Evolutionary conservation across 2,797 vertebrate species (phyloP), one percentile per base, ranked within the genome.

Genomic region (Muraenolepis orangiensis): DNA sequence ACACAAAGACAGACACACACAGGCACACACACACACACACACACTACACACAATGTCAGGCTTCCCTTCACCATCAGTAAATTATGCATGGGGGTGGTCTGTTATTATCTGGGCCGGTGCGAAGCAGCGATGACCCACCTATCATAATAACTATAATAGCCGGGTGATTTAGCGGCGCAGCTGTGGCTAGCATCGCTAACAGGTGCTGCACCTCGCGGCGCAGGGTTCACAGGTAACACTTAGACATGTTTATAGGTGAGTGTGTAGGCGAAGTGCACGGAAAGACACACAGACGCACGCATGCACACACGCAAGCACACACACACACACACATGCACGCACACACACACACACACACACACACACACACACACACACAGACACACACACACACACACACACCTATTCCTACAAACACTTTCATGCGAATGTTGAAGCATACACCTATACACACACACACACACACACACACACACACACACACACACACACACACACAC

Each of bases 81-180:
- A 87, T 90, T 88, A 90, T 87, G 84, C 86, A 87, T 82, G 72
- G 71, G 80, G 77, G 82, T 85, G 80, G 87, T 88, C 79, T 85
- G 80, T 88, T 80, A 89, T 89, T 84, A 86, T 89, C 89, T 86
- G 75, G 85, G 80, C 57, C 28, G 6, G 72, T 85, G 84, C 85
- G 86, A 85, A 89, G 84, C 71, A 68, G 72, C 32, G 76, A 87
- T 86, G 85, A 81, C 74, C 79, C 73, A 84, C 82, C 84, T 82
- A 82, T 88, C 86, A 86, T 86, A 87, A 88, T 89, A 81, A 79
- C 76, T 85, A 78, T 88, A 88, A 90, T 88, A 80, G 85, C 80
- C 72, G 30, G 64, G 83, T 86, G 81, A 87, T 88, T 91, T 81
- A 84, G 77, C 78, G 70, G 73, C 78, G 84, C 86, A 90, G 84